Conservation (phyloP, 2,888 invertebrate genomes). For the Sinelater perroti region DNA sequence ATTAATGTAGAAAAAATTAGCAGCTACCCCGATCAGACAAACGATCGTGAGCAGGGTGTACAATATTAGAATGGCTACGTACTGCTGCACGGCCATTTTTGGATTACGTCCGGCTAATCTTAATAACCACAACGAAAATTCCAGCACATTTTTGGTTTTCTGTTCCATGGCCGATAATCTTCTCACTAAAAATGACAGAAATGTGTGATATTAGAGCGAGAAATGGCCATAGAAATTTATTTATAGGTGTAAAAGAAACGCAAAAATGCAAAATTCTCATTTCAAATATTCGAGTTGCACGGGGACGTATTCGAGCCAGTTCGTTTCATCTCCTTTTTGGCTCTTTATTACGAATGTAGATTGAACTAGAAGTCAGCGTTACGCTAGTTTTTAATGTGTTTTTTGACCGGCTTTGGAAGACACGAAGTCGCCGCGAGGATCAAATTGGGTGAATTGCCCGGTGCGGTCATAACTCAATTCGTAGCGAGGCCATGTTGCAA, state of each 20-base stretch:
- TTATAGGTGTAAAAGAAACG: no score
- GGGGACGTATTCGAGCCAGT: no score
- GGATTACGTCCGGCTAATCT: not conserved
- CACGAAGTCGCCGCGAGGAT: not conserved
- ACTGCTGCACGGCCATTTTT: not conserved
- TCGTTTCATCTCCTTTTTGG: no score
- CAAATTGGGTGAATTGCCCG: conserved; percentile 8
- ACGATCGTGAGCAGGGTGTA: not conserved
- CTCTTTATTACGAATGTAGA: no score
- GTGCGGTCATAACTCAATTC: conserved; percentile 1
- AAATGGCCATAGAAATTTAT: no score
- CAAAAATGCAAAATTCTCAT: no score
- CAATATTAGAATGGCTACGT: not conserved
- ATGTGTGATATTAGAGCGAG: no score
- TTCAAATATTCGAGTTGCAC: no score
- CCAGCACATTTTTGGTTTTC: not conserved
- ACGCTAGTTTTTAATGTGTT: not conserved
- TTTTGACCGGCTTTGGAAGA: not conserved
- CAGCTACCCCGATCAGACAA: not conserved
- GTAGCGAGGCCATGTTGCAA: not conserved
- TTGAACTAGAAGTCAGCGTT: no score
- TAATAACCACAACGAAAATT: not conserved
- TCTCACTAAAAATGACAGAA: no score
- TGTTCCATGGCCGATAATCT: no score
- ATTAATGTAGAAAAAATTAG: not conserved